A percentile compares a stretch with the other conserved stretches of the same genome.
phyloP scores from a whole-genome alignment of 2,113 vertebrate species.

The Nycticebus coucang region DNA sequence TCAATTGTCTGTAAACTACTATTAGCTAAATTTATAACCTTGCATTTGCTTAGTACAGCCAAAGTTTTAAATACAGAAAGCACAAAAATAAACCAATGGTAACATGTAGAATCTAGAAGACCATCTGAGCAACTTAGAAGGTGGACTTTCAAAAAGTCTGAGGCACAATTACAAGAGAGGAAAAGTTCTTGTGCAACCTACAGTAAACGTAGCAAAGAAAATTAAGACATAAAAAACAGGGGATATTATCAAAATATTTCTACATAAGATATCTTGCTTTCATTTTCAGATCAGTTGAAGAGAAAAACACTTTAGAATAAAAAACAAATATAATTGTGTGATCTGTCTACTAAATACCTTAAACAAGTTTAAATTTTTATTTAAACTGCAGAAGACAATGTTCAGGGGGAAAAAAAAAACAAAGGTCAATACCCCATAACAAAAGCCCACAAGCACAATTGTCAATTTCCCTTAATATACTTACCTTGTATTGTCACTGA shows the following conservation, averaged over 20 bases:
- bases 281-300: constrained; percentile 70
- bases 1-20: constrained; percentile 73
- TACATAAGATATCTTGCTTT: constrained; percentile 78
- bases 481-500: constrained; percentile 87
- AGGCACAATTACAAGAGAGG: constrained; percentile 88
- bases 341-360: constrained; percentile 73
- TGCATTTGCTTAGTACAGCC: constrained; percentile 84
- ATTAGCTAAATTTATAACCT: constrained; percentile 82
- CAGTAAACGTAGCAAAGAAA: constrained; percentile 81
- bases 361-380: constrained; percentile 64
- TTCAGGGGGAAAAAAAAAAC: neutral
- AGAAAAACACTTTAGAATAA: constrained; percentile 68
- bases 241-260: constrained; percentile 85
- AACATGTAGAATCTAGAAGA: constrained; percentile 83
- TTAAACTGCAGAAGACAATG: constrained; percentile 68
- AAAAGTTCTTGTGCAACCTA: constrained; percentile 86
- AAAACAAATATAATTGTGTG: constrained; percentile 70
- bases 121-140: constrained; percentile 83
- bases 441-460: constrained; percentile 60
- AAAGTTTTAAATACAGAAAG: constrained; percentile 85
- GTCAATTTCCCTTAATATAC: constrained; percentile 83
- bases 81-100: constrained; percentile 83
- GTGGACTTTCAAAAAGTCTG: constrained; percentile 82
- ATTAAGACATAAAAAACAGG: constrained; percentile 81
- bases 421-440: constrained; percentile 21